Conservation (phyloP, 92 coral and sea anemone genomes). For the Zoanthus sociatus region DNA sequence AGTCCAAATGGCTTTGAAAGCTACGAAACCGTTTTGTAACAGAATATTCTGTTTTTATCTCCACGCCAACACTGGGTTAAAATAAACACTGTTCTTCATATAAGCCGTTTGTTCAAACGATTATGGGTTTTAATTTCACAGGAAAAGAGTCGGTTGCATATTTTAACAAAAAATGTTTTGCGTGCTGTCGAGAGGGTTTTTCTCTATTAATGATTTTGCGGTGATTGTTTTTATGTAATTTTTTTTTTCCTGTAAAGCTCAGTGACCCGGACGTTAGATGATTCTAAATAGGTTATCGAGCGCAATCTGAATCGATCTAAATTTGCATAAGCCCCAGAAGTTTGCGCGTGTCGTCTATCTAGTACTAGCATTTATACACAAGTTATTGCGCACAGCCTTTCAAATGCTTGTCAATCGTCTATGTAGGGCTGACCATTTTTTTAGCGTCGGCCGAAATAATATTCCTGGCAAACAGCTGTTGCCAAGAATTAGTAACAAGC, state of each 20-base stretch:
- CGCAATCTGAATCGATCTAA: constrained; percentile 39
- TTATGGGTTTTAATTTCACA: constrained; percentile 28
- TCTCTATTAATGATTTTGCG: background rate
- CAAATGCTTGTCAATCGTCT: background rate
- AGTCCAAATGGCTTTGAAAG: background rate
- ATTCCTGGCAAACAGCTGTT: constrained; percentile 49
- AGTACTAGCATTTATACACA: background rate
- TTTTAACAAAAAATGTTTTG: background rate
- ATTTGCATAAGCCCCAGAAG: background rate
- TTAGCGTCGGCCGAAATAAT: constrained; percentile 27
- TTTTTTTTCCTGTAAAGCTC: background rate
- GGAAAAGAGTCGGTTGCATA: constrained; percentile 5
- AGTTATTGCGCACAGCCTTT: background rate
- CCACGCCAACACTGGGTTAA: constrained; percentile 18
- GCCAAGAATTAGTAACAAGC: constrained; percentile 10
- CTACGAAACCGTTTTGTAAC: background rate
- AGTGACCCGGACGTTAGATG: background rate
- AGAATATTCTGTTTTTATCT: background rate
- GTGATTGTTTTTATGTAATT: background rate
- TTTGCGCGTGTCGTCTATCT: background rate
- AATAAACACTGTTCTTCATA: constrained; percentile 23
- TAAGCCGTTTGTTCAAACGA: constrained; percentile 40
- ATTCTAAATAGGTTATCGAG: constrained; percentile 30
- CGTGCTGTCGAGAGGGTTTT: background rate
- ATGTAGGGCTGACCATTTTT: background rate